A percentile compares a stretch with the other conserved stretches of the same genome.
phyloP scores from a whole-genome alignment of 37 sponge, comb jelly and placozoan species.

The Cladorhizidae sp. region DNA sequence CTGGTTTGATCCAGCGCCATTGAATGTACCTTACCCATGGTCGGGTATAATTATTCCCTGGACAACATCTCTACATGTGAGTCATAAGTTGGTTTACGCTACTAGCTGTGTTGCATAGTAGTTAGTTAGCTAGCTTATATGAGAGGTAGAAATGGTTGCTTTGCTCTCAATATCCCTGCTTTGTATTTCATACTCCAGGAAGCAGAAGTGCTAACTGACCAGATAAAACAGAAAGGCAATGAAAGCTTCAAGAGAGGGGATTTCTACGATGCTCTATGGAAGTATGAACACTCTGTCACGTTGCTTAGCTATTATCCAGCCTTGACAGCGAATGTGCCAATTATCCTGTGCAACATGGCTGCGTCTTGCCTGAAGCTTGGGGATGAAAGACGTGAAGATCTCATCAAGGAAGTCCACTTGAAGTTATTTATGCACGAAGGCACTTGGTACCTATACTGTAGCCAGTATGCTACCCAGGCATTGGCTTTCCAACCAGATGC shows the following conservation, averaged over 20 bases:
- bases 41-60: neutral
- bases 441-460: neutral
- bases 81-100: neutral
- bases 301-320: neutral
- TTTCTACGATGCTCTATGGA: conserved; percentile 45
- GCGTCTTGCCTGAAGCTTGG: conserved; percentile 35
- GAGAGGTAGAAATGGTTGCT: neutral
- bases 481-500: neutral
- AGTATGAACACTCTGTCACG: conserved; percentile 34
- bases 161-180: neutral
- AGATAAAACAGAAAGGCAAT: conserved; percentile 31
- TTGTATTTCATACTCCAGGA: conserved; percentile 7
- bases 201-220: neutral
- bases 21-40: neutral
- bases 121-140: neutral
- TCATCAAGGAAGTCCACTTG: neutral
- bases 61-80: too few relatives aligned
- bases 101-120: neutral
- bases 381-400: neutral
- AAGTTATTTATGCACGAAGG: neutral
- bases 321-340: neutral
- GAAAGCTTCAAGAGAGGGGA: conserved; percentile 19
- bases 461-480: neutral
- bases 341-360: conserved; percentile 11
- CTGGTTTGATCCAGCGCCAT: neutral